A percentile compares a stretch with the other conserved stretches of the same genome.
Evolutionary conservation across 1,140 invertebrate species (phyloP).

Genomic region (Formica exsecta): DNA sequence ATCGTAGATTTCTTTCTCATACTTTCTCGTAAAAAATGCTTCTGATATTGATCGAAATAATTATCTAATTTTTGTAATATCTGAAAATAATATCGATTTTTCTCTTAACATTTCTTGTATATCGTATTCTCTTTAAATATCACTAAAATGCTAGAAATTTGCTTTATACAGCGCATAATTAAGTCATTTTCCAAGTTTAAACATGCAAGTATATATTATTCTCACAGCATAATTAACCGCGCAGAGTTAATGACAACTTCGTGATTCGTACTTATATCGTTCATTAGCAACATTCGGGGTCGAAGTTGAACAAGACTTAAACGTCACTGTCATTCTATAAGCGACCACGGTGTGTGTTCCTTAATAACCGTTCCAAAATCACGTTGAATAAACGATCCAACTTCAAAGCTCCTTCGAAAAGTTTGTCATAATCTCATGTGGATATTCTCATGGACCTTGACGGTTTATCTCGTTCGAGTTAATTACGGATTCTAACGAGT

Average conservation of each 20-base stretch:
- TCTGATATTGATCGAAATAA: no score
- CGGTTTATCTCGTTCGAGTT: constrained; percentile 30
- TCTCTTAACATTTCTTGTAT: background rate
- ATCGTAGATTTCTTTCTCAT: no score
- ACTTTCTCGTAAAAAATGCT: no score
- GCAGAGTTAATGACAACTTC: background rate
- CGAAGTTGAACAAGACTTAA: constrained; percentile 17
- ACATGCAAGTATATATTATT: background rate
- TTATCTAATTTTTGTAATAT: background rate
- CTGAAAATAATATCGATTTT: background rate
- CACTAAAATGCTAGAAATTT: background rate
- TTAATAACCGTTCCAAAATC: background rate
- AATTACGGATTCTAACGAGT: constrained; percentile 33
- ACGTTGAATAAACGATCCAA: constrained; percentile 23
- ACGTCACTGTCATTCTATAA: background rate
- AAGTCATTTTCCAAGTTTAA: background rate
- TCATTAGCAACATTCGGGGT: constrained; percentile 4
- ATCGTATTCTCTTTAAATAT: background rate
- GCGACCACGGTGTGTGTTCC: background rate
- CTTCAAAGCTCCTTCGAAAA: constrained; percentile 30
- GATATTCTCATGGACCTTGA: background rate
- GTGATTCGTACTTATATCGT: constrained; percentile 4
- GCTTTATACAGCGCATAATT: background rate
- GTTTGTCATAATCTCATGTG: constrained; percentile 40
- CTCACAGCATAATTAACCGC: constrained; percentile 24